Evolutionary conservation across 2,797 vertebrate genomes (phyloP).

Genomic region (Schizopygopsis pylzovi): DNA sequence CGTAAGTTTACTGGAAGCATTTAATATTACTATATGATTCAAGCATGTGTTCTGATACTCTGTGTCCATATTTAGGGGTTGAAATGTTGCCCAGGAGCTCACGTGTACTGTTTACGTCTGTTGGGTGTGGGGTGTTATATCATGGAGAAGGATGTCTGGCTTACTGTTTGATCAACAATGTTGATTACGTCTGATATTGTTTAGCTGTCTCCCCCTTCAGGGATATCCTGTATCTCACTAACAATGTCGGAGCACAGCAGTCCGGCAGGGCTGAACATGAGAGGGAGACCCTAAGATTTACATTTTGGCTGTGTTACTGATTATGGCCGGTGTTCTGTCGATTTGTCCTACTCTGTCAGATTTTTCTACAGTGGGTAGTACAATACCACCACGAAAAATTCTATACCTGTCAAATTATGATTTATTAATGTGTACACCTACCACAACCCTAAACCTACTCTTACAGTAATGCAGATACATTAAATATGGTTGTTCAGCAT

Average conservation of each 20-base stretch:
- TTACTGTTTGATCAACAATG: slow-evolving; percentile 39
- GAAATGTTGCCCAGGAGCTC: not conserved
- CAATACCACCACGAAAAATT: no score
- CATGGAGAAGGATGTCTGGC: slow-evolving; percentile 38
- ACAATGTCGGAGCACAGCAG: slow-evolving; percentile 28
- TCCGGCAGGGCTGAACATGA: slow-evolving; percentile 12
- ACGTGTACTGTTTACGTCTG: slow-evolving; percentile 26
- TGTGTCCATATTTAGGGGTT: not conserved
- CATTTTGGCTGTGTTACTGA: not conserved
- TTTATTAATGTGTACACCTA: no score
- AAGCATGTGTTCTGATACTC: not conserved
- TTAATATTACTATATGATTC: slow-evolving; percentile 6
- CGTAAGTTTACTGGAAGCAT: not conserved
- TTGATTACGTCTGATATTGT: slow-evolving; percentile 52
- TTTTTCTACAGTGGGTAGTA: no score
- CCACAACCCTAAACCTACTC: no score
- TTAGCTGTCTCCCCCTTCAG: slow-evolving; percentile 38
- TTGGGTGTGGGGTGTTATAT: slow-evolving; percentile 50
- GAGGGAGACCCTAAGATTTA: slow-evolving; percentile 2
- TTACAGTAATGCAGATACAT: no score
- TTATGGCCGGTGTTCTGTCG: not conserved
- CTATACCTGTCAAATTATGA: no score
- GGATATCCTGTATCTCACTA: slow-evolving; percentile 54
- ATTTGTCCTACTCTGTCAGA: no score
- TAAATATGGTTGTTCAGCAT: no score